Conservation (phyloP, 2,113 vertebrate species). For the Xenopus laevis region DNA sequence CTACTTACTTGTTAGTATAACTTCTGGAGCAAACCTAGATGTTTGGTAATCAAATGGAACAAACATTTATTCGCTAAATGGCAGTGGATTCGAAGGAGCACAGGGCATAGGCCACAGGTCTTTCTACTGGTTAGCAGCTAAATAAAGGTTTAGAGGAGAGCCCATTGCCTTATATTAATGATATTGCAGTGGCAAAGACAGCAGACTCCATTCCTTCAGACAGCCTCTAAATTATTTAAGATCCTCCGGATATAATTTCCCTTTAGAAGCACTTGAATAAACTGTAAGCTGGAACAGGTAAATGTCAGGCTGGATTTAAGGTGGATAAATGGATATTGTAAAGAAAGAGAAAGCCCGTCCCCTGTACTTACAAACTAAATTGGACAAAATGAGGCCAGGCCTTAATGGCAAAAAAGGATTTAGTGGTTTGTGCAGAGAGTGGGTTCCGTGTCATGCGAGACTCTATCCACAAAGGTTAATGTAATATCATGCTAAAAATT, state of each 20-base stretch:
- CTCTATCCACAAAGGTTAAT: neutral
- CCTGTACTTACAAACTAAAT: slow-evolving; percentile 18
- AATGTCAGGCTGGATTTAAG: slow-evolving; percentile 34
- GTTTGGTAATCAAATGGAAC: too few relatives aligned
- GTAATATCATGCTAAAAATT: neutral
- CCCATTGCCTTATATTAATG: slow-evolving; percentile 13
- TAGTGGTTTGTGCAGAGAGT: neutral
- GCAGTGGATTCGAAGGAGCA: too few relatives aligned
- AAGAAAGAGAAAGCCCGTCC: slow-evolving; percentile 13
- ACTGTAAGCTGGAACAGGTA: slow-evolving; percentile 31
- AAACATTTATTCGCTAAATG: too few relatives aligned
- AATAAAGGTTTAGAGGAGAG: neutral
- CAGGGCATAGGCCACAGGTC: too few relatives aligned
- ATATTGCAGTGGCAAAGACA: slow-evolving; percentile 15
- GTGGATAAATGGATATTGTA: slow-evolving; percentile 31
- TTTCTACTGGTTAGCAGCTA: too few relatives aligned
- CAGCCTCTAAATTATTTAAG: slow-evolving; percentile 27
- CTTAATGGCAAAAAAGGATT: slow-evolving; percentile 26
- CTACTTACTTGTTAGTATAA: too few relatives aligned
- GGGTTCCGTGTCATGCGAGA: neutral
- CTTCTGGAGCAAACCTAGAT: too few relatives aligned
- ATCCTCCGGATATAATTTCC: slow-evolving; percentile 16
- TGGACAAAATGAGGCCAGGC: slow-evolving; percentile 33
- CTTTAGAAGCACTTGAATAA: slow-evolving; percentile 22
- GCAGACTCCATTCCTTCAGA: slow-evolving; percentile 16